Base-by-base conservation (phyloP, 2,113 vertebrate genomes). In the Anguilla rostrata region DNA sequence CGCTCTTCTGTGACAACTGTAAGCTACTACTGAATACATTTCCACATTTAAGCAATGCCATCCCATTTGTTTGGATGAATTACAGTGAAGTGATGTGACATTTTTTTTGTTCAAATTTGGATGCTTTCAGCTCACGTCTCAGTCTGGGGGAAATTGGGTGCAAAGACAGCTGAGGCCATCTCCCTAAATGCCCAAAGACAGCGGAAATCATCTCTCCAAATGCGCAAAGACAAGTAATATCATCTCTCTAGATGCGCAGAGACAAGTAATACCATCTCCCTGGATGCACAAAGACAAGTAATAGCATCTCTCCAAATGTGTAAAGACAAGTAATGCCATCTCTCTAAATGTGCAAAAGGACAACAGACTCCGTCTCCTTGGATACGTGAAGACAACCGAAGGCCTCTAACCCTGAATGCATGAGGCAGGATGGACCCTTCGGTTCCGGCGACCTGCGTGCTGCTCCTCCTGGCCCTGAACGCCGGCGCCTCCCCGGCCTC, bases 391-490 rank as follows among this genome's bases (percentile, higher is more conserved):
- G 34, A 34, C 34, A 1, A 34, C 34, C 34, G 34, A 34, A 34
- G 34, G 34, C 34, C 34, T 34, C 34, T 34, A 1, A 34, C 86
- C 86, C 89, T 94, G 90, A 94, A 92, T 92, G 93, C 92, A 91
- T 91, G 88, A 91, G 94, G 95, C 97, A 98, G 97, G 92, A 99
- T 99, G 98, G 97, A 96, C 97, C 96, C 96, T 94, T 95, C 90
- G 92, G 96, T 96, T 90, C 94, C 95, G 94, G 95, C 95, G 93
- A 95, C 94, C 94, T 97, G 95, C 91, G 22, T 66, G 26, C 90
- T 97, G 92, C 94, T 98, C 91, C 95, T 99, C 82, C 94, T 98
- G 92, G 93, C 96, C 92, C 96, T 98, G 93, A 94, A 95, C 89
- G 92, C 90, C 90, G 92, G 95, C 90, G 96, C 95, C 90, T 93